These are phyloP conservation scores for Mormyrops attenuatus DNA, from an alignment of 2,797 vertebrate species.

Conservation along the genomic window DNA sequence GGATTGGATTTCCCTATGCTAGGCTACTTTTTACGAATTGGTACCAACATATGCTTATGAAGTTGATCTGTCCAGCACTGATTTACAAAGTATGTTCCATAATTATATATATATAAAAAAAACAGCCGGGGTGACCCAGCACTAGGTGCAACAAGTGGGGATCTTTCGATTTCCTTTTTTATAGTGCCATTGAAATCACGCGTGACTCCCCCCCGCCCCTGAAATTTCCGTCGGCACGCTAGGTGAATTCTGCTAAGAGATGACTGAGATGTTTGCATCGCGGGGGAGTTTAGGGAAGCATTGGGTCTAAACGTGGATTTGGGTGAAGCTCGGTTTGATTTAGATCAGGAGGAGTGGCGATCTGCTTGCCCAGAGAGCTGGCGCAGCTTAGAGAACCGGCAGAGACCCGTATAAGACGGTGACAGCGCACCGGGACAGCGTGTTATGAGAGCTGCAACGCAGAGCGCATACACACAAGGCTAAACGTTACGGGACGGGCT, in stretches of 20 bases:
- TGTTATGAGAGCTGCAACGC: constrained; percentile 15
- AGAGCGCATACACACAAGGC: not conserved
- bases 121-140: not conserved
- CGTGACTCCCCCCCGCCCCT: not conserved
- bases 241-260: not conserved
- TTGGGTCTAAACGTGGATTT: not conserved
- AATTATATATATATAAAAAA: not conserved
- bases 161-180: not conserved
- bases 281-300: not conserved
- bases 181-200: not conserved
- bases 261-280: not conserved
- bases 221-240: not conserved
- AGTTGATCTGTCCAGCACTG: not conserved
- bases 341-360: constrained; percentile 20
- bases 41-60: not conserved
- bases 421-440: constrained; percentile 21
- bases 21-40: not conserved
- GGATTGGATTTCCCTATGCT: not conserved
- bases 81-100: not conserved
- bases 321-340: not conserved
- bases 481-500: not conserved
- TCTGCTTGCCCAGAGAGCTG: not conserved
- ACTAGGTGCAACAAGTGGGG: not conserved
- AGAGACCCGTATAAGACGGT: not conserved
- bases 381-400: constrained; percentile 17